Percentiles rank a stretch among this genome's conserved stretches.
Evolutionary conservation across 1,140 invertebrate genomes (phyloP).

Genomic region (Andricus grossulariae): DNA sequence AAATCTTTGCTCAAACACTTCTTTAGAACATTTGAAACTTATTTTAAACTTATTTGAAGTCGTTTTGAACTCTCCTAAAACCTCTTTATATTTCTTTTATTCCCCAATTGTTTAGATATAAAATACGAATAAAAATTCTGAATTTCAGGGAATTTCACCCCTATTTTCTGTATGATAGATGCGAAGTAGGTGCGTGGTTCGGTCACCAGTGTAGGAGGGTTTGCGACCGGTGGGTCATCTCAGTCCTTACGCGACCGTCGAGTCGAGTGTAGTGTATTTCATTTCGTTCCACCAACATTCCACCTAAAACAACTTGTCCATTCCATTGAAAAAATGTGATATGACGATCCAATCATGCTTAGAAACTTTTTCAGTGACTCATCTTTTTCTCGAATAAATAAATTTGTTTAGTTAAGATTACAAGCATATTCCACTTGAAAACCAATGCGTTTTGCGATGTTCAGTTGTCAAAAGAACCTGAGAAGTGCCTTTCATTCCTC

Average conservation of each 20-base stretch:
- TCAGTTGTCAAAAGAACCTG: not conserved
- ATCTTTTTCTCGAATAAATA: not conserved
- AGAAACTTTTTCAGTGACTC: not conserved
- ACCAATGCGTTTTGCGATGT: not conserved
- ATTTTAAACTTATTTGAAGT: too few relatives aligned
- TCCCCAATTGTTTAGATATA: too few relatives aligned
- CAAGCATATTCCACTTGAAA: not conserved
- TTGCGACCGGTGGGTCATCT: constrained; percentile 48
- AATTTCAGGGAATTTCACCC: not conserved
- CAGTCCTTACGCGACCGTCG: constrained; percentile 26
- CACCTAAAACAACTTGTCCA: not conserved
- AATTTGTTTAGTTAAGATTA: not conserved
- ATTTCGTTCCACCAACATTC: not conserved
- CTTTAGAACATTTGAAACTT: too few relatives aligned
- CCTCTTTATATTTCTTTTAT: too few relatives aligned
- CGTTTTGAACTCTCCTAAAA: too few relatives aligned
- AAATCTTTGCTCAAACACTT: too few relatives aligned
- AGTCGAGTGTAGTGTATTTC: constrained; percentile 2
- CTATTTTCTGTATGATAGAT: not conserved
- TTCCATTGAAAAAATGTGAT: not conserved
- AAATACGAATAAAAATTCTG: too few relatives aligned
- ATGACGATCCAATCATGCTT: not conserved
- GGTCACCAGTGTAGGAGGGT: constrained; percentile 42
- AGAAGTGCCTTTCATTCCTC: not conserved
- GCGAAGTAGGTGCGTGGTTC: not conserved